A percentile compares a stretch with the other conserved stretches of the same genome.
Evolutionary conservation across 2,113 vertebrate genomes (phyloP).

Genomic region (Misgurnus mizolepis): DNA sequence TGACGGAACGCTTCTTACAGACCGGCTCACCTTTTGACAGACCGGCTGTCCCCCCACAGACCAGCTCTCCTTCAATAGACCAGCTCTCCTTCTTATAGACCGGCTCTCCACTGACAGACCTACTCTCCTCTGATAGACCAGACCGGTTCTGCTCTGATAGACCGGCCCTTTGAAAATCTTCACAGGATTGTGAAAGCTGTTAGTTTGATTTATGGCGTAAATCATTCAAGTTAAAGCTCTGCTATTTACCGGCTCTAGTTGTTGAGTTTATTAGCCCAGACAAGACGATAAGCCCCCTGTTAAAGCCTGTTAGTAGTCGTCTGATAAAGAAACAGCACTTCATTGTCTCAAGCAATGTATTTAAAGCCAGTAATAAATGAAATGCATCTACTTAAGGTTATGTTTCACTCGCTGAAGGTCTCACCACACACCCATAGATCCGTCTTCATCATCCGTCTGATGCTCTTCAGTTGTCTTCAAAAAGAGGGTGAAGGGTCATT

Average conservation of each 20-base stretch:
- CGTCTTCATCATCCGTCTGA: neutral
- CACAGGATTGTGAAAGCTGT: neutral
- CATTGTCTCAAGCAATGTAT: neutral
- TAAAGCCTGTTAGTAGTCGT: slow-evolving; percentile 2
- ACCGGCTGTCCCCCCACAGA: no score
- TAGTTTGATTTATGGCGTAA: neutral
- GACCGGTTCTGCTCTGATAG: neutral
- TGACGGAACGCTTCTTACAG: no score
- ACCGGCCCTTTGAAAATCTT: neutral
- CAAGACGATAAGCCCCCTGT: slow-evolving; percentile 19
- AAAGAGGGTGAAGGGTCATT: slow-evolving; percentile 12
- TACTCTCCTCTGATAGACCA: neutral
- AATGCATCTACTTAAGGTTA: neutral
- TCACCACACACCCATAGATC: neutral
- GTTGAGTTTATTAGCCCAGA: slow-evolving; percentile 33
- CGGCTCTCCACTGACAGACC: no score
- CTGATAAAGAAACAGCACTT: slow-evolving; percentile 35
- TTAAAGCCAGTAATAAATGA: slow-evolving; percentile 44
- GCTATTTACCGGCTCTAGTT: neutral
- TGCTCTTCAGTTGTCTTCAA: slow-evolving; percentile 35
- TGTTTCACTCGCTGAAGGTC: neutral
- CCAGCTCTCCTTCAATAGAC: no score
- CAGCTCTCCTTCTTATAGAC: no score
- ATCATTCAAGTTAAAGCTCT: slow-evolving; percentile 5
- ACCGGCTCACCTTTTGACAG: no score